Base-by-base conservation (phyloP, 2,888 invertebrate species). In the Eristalinus aeneus region DNA sequence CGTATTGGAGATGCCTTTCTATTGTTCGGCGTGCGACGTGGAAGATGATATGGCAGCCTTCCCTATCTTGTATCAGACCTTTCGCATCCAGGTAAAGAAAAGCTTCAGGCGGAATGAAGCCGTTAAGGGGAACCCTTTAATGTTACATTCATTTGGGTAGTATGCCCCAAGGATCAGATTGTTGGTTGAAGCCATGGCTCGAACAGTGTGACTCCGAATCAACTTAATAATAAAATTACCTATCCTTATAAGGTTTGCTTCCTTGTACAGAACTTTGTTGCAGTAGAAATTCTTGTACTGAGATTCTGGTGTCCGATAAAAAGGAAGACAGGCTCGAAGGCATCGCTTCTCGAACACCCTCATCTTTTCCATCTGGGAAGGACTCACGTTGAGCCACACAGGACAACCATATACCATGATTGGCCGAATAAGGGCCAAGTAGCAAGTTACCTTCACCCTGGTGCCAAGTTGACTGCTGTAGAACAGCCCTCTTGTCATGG, bases 211-310 rank as follows among this genome's bases (percentile, higher is more conserved):
- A 10, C 16, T 67, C 16, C 32, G 27, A 67, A 16, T 67, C 46
- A 31, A n/a, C 53, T 65, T 65, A 67, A 54, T 67, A 9, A 67
- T 27, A n/a, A 67, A 67, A 67, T 67, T 67, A 27, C 31, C 54
- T n/a, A 54, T 67, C 5, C 32, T 67, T 16, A 27, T 54, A 16
- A 67, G 31, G 1, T 20, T 12, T 9, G 67, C 54, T 54, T 46
- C 12, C 1, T 67, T 20, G 32, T 67, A 32, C 2, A 20, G 11
- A 1, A 31, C 31, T 12, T 32, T 31, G 32, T 67, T 54, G 67
- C 32, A 16, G 32, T 67, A 67, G 9, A 53, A 23, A 32, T 67
- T 54, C 10, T 31, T 67, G 54, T 12, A 32, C 20, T 67, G 11
- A 1, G 67, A 64, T 8, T 64, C 39, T 3, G 39, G 46, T 8